Base-by-base conservation (phyloP, 2,888 invertebrate species). In the Pardosa pseudoannulata region DNA sequence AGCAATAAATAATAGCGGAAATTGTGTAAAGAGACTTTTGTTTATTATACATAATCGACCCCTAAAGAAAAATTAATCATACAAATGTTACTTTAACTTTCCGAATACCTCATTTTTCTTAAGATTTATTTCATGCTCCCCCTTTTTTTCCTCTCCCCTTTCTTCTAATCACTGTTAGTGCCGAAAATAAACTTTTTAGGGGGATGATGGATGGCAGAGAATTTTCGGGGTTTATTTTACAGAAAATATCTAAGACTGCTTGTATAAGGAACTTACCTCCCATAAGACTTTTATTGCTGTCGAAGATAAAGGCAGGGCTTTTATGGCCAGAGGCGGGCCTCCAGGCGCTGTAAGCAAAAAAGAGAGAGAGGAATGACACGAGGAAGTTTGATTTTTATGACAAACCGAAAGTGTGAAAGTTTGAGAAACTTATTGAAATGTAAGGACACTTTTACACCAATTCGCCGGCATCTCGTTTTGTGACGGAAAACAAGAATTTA, bases 281-380 rank as follows among this genome's bases (percentile, higher is more conserved):
- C 89, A 89, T 29, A 81, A 67, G 7, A 89, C 88, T 86, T 88
- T 89, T 78, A 88, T 78, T 11, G 88, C 80, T 27, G 86, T 87
- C 6, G 89, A 87, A 46, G 87, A 87, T 50, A 89, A 85, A 64
- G 89, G 81, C 46, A 87, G 29, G 7, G 82, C 78, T 81, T 89
- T 88, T 65, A 89, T 80, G 32, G 81, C 71, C 41, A 88, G 68
- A 27, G 89, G 89, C 16, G 89, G 89, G 11, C 88, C 88, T 29
- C 88, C 88, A 16, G 89, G 89, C 27, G 88, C 88, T 86, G 27
- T 7, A 67, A n/a, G n/a, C n/a, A n/a, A n/a, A n/a, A n/a, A n/a
- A n/a, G n/a, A n/a, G 41, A 46, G 72, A 31, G n/a, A 65, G n/a
- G 29, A 31, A 65, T 36, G 13, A 36, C 36, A 36, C 2, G 6